Evolutionary conservation across 1,140 invertebrate species (phyloP).

Genomic region (Mamestra configurata): DNA sequence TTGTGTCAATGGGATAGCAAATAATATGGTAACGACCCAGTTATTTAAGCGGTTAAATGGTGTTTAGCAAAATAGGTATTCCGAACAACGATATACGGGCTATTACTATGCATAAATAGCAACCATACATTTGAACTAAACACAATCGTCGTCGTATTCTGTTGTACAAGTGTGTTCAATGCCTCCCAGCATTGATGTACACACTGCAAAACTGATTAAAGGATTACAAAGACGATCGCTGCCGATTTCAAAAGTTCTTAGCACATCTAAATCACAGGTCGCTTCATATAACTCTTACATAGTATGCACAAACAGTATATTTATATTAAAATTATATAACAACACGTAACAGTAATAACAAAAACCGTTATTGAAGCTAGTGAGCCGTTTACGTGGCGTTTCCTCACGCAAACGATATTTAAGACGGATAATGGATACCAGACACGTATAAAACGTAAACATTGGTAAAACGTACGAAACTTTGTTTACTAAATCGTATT

Average conservation of each 20-base stretch:
- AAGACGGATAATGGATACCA: constrained; percentile 11
- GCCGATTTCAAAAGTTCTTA: neutral
- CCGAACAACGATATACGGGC: neutral
- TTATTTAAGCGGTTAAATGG: too few species aligned
- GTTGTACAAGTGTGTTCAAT: too few species aligned
- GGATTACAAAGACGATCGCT: neutral
- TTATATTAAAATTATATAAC: constrained; percentile 46
- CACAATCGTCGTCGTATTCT: too few species aligned
- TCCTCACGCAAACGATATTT: constrained; percentile 39
- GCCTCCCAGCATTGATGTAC: neutral
- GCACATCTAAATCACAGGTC: neutral
- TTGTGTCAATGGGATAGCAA: too few species aligned
- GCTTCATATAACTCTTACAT: constrained; percentile 18
- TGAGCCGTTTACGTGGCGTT: constrained; percentile 29
- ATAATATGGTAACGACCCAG: too few species aligned
- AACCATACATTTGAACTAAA: too few species aligned
- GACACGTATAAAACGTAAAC: constrained; percentile 11
- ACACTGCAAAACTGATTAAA: too few species aligned
- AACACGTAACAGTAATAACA: constrained; percentile 24
- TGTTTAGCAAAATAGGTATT: neutral
- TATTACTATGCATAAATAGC: neutral
- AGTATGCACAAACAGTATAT: constrained; percentile 24
- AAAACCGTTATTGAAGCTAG: constrained; percentile 39
- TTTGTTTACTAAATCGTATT: constrained; percentile 17
- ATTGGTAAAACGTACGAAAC: neutral